A percentile compares a stretch with the other conserved stretches of the same genome.
Conservation (phyloP, 2,888 invertebrate genomes). For the Metellina segmentata region DNA sequence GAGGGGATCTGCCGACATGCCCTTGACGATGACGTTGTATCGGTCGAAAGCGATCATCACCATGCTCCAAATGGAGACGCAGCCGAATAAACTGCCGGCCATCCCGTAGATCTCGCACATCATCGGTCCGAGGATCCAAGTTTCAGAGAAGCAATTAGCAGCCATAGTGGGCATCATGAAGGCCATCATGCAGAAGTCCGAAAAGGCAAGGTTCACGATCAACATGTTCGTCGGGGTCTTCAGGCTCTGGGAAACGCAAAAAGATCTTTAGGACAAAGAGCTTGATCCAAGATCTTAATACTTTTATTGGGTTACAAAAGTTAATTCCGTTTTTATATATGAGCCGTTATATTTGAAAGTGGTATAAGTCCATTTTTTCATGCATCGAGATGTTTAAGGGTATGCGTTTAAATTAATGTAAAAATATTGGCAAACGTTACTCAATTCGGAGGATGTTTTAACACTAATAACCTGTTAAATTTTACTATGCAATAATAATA, state of each 20-base stretch:
- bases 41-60: slow-evolving; percentile 93
- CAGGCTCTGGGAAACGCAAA: slow-evolving; percentile 82
- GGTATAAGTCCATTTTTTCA: no score
- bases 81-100: slow-evolving; percentile 92
- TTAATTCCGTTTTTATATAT: no score
- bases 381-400: no score
- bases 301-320: no score
- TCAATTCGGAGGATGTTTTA: no score
- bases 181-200: slow-evolving; percentile 94
- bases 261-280: no score
- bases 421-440: no score
- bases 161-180: slow-evolving; percentile 91
- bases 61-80: slow-evolving; percentile 96
- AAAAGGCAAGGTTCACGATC: slow-evolving; percentile 94
- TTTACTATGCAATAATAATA: no score
- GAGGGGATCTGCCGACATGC: slow-evolving; percentile 91
- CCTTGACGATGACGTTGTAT: slow-evolving; percentile 95
- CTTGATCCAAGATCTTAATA: no score
- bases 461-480: no score
- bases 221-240: slow-evolving; percentile 94
- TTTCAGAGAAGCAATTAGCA: slow-evolving; percentile 90
- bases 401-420: no score
- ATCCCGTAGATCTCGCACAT: slow-evolving; percentile 94
- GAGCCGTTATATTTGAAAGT: no score
- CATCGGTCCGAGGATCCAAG: slow-evolving; percentile 87